Evolutionary conservation across 2,888 invertebrate genomes (phyloP).

Genomic region (Stenodema calcarata): DNA sequence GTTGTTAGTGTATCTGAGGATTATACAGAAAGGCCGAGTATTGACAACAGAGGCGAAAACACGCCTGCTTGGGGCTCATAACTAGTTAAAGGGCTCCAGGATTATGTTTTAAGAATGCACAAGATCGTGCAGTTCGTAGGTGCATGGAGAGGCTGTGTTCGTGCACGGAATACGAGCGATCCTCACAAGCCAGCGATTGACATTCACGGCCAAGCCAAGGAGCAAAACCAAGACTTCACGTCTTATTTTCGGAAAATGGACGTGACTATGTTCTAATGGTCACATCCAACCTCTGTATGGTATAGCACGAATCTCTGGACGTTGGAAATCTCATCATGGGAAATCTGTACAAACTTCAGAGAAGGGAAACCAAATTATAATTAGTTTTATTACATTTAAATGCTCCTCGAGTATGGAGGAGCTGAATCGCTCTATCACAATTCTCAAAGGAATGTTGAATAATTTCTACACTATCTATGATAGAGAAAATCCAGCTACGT

Average conservation of each 20-base stretch:
- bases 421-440: too few relatives aligned
- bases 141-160: background rate
- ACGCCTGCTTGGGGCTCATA: background rate
- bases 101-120: background rate
- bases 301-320: too few relatives aligned
- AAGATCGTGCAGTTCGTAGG: background rate
- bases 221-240: background rate
- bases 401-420: too few relatives aligned
- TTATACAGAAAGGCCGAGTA: background rate
- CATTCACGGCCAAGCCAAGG: background rate
- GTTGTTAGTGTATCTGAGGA: too few relatives aligned
- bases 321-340: too few relatives aligned
- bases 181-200: background rate
- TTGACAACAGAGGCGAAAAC: background rate
- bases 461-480: too few relatives aligned
- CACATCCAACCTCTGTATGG: background rate
- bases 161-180: background rate
- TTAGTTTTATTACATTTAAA: too few relatives aligned
- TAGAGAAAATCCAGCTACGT: too few relatives aligned
- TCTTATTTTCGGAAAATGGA: background rate
- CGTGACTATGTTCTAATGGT: background rate
- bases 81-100: background rate
- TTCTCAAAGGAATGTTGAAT: too few relatives aligned
- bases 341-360: too few relatives aligned
- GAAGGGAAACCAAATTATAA: too few relatives aligned